Percentiles rank a stretch among this genome's conserved stretches.
Conservation (phyloP, 2,113 vertebrate species). For the Platycercus adscitus region DNA sequence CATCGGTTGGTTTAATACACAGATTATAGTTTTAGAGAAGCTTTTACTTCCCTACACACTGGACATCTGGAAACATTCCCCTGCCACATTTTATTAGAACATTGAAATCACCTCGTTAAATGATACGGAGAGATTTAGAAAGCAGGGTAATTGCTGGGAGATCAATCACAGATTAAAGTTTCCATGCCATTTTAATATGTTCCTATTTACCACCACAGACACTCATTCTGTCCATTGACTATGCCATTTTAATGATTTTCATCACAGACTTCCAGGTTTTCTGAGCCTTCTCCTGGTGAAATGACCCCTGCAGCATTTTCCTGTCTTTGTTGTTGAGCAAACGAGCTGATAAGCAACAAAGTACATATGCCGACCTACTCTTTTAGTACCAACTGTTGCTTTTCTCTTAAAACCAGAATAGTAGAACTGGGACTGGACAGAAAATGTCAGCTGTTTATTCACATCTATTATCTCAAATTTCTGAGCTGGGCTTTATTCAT, state of each 20-base stretch:
- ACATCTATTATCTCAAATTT: background rate
- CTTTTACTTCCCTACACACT: background rate
- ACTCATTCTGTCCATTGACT: background rate
- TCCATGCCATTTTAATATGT: conserved; percentile 7
- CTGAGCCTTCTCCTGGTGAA: background rate
- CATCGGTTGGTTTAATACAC: background rate
- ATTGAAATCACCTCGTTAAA: conserved; percentile 58
- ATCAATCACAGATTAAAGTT: conserved; percentile 37
- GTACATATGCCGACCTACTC: background rate
- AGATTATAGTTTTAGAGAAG: background rate
- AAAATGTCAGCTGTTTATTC: background rate
- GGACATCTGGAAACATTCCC: conserved; percentile 54
- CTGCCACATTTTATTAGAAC: conserved; percentile 62
- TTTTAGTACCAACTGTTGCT: conserved; percentile 3
- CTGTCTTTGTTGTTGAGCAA: background rate
- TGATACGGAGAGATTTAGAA: conserved; percentile 20
- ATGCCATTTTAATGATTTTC: conserved; percentile 17
- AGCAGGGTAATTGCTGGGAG: conserved; percentile 29
- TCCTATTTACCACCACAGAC: conserved; percentile 36
- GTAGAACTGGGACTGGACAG: background rate
- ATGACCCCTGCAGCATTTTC: background rate
- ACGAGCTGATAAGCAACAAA: background rate
- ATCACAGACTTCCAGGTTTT: conserved; percentile 21
- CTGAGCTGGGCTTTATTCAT: background rate
- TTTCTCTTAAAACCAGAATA: background rate